These are phyloP conservation scores for Triops cancriformis DNA, from an alignment of 1,140 invertebrate species.

Conservation along the genomic window DNA sequence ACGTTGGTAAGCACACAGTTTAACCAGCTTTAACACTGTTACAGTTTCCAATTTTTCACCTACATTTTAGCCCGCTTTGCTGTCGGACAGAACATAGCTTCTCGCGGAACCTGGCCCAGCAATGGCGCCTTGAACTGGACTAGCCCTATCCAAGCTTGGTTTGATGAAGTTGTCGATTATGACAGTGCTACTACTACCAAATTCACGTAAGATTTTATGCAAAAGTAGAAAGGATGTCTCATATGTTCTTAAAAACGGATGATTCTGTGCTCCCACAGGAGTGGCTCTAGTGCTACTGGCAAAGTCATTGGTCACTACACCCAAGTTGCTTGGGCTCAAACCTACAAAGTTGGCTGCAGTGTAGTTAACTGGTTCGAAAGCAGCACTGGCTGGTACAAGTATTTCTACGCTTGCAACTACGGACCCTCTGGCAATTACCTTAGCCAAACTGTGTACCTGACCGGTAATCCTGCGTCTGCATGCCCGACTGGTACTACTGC, in stretches of 20 bases:
- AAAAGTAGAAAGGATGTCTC: not conserved
- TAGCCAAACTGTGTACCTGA: slow-evolving; percentile 3
- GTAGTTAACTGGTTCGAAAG: slow-evolving; percentile 6
- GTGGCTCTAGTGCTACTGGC: slow-evolving; percentile 27
- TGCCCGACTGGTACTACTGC: slow-evolving; percentile 7
- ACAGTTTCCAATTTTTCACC: not conserved
- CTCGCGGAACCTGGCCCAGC: slow-evolving; percentile 28
- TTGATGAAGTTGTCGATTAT: slow-evolving; percentile 33
- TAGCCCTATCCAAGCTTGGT: slow-evolving; percentile 32
- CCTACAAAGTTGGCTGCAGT: slow-evolving; percentile 33
- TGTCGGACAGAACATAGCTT: slow-evolving; percentile 35
- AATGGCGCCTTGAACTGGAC: slow-evolving; percentile 29
- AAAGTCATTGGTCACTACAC: slow-evolving; percentile 27
- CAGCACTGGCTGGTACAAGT: slow-evolving; percentile 28
- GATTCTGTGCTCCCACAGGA: not conserved
- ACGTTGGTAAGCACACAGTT: slow-evolving; percentile 8
- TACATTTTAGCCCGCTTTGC: slow-evolving; percentile 30
- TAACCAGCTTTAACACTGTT: slow-evolving; percentile 2
- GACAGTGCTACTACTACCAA: slow-evolving; percentile 25
- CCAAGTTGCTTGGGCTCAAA: slow-evolving; percentile 33
- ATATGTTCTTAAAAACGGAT: not conserved
- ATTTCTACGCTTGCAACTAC: slow-evolving; percentile 25
- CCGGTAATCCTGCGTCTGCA: not conserved
- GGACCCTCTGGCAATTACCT: slow-evolving; percentile 9
- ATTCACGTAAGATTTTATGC: slow-evolving; percentile 29